Conservation (phyloP, 2,797 vertebrate species). For the Chrysolophus pictus region DNA sequence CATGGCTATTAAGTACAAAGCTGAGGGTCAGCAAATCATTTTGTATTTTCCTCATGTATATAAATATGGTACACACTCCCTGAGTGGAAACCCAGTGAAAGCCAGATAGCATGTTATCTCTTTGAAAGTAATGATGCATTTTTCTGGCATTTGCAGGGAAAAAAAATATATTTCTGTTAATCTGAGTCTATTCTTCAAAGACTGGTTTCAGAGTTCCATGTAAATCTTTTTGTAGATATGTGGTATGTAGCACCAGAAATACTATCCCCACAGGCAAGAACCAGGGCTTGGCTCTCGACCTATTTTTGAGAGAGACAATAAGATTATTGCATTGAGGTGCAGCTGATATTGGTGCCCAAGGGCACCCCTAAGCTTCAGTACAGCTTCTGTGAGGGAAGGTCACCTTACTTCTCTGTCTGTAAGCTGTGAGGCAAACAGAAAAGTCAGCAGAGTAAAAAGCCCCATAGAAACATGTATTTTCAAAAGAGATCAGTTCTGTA, state of each 20-base stretch:
- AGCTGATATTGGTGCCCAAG: conserved; percentile 62
- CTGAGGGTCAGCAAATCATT: not conserved
- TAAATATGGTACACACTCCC: not conserved
- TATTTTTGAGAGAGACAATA: conserved; percentile 63
- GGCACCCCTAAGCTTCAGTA: conserved; percentile 38
- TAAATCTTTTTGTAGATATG: conserved; percentile 9
- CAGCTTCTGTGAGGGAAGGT: conserved; percentile 47
- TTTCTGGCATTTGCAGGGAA: not conserved
- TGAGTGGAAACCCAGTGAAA: not conserved
- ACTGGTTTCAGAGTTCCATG: not conserved
- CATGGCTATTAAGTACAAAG: not conserved
- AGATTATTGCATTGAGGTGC: conserved; percentile 60
- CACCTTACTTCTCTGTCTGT: conserved; percentile 39
- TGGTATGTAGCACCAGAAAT: not conserved
- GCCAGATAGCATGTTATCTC: not conserved
- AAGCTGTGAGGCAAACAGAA: conserved; percentile 35
- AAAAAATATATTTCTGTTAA: conserved; percentile 17
- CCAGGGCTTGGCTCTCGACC: conserved; percentile 52
- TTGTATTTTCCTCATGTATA: not conserved
- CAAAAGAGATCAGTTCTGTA: not conserved
- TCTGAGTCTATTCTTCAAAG: conserved; percentile 34
- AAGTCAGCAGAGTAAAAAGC: not conserved
- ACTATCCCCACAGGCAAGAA: conserved; percentile 6
- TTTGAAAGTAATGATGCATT: conserved; percentile 1
- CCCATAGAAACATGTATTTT: not conserved